Base-by-base conservation (phyloP, 2,888 invertebrate genomes). In the Neoascia interrupta region DNA sequence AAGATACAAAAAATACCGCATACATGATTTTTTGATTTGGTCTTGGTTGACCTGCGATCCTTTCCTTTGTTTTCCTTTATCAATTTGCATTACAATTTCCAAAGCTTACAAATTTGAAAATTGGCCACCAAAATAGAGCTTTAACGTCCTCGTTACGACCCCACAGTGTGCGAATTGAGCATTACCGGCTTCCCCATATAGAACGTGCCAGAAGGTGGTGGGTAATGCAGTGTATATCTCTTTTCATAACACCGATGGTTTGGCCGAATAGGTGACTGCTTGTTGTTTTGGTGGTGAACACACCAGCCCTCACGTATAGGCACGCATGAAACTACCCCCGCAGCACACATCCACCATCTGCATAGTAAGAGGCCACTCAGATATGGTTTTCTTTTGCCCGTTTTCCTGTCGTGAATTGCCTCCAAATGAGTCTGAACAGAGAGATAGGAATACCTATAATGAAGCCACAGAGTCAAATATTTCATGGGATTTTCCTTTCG, bases 251-350 rank as follows among this genome's bases (percentile, higher is more conserved):
- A 21, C 13, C 58, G 41, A 41, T 34, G 66, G 70, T 76, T 63
- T 70, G 70, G 75, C 64, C 47, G 58, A 60, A 60, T 60, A 64
- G 72, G 76, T 66, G 72, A 58, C 47, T 60, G 64, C 72, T 72
- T 72, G 76, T 66, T 76, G 72, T 76, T 60, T 58, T 16, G 16
- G 72, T 47, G 58, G 54, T 53, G 41, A 45, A 11, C 34, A 47
- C 34, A 39, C 60, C 72, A 76, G 66, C 76, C 72, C 72, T 60
- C 76, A 66, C 70, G 70, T 76, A n/a, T n/a, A 69, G 60, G 72
- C 72, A 76, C 64, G 64, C 76, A 76, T 66, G 39, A 66, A 72
- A 64, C 72, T 66, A 66, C 51, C 64, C 63, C 41, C 47, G 10
- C 43, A 45, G 18, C 54, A 19, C 5, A 47, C 49, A 31, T n/a